These are phyloP conservation scores for Brachyptera putata DNA, from an alignment of 2,888 invertebrate genomes.

Conservation along the genomic window DNA sequence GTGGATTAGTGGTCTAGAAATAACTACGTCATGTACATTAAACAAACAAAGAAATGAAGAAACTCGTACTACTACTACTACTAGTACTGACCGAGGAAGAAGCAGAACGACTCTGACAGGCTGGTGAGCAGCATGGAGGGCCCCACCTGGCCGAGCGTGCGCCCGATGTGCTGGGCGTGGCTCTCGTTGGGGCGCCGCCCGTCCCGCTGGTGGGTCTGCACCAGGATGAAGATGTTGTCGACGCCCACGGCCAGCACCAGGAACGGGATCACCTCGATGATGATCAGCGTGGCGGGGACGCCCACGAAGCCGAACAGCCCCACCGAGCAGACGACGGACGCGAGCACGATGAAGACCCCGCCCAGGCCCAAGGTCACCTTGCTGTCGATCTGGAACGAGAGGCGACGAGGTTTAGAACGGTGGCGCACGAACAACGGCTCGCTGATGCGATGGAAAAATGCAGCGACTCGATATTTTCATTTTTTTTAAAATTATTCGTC, in stretches of 20 bases:
- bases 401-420: no score
- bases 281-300: constrained; percentile 90
- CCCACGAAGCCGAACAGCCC: constrained; percentile 90
- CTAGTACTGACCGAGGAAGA: constrained; percentile 78
- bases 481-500: no score
- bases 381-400: constrained; percentile 77
- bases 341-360: constrained; percentile 89
- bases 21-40: no score
- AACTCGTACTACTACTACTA: no score
- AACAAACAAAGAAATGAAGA: no score
- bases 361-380: constrained; percentile 94
- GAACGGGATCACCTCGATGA: constrained; percentile 96
- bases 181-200: constrained; percentile 67
- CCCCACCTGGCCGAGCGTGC: constrained; percentile 88
- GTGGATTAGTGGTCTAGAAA: no score
- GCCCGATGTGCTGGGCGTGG: constrained; percentile 81
- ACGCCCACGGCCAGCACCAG: constrained; percentile 96
- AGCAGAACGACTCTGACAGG: constrained; percentile 91
- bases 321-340: constrained; percentile 88
- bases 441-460: no score
- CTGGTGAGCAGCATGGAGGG: constrained; percentile 96
- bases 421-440: no score
- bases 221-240: constrained; percentile 97
- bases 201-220: constrained; percentile 89
- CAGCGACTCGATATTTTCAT: no score